Percentiles rank a stretch among this genome's conserved stretches.
Conservation (phyloP, 2,113 vertebrate genomes). For the Dasyprocta punctata region DNA sequence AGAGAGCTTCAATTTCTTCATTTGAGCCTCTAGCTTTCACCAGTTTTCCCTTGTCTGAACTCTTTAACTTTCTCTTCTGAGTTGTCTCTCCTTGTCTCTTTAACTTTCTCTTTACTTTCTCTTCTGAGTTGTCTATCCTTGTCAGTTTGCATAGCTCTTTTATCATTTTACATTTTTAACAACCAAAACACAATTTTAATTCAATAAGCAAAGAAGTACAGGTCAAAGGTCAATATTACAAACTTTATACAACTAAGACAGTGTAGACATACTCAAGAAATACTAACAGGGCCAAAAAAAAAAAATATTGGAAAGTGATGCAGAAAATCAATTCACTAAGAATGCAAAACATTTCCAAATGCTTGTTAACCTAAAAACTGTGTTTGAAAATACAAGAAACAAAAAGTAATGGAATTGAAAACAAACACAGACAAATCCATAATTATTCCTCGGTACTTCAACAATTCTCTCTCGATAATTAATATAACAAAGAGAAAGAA, state of each 20-base stretch:
- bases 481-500: slow-evolving; percentile 38
- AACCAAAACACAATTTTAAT: slow-evolving; percentile 25
- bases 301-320: not conserved
- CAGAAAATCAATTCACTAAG: not conserved
- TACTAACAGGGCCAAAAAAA: not conserved
- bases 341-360: not conserved
- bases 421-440: not conserved
- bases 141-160: not conserved
- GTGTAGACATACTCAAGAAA: not conserved
- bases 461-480: not conserved
- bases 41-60: not conserved
- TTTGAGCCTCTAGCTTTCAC: not conserved
- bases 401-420: slow-evolving; percentile 26
- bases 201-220: not conserved
- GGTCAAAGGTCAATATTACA: not conserved
- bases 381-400: not conserved
- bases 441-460: not conserved
- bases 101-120: no score
- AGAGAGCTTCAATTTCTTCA: not conserved
- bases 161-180: not conserved
- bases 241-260: not conserved
- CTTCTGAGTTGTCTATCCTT: not conserved
- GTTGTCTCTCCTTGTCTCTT: not conserved
- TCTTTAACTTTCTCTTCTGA: not conserved
- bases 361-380: not conserved